Evolutionary conservation across 2,113 vertebrate genomes (phyloP).

Genomic region (Isichthys henryi): DNA sequence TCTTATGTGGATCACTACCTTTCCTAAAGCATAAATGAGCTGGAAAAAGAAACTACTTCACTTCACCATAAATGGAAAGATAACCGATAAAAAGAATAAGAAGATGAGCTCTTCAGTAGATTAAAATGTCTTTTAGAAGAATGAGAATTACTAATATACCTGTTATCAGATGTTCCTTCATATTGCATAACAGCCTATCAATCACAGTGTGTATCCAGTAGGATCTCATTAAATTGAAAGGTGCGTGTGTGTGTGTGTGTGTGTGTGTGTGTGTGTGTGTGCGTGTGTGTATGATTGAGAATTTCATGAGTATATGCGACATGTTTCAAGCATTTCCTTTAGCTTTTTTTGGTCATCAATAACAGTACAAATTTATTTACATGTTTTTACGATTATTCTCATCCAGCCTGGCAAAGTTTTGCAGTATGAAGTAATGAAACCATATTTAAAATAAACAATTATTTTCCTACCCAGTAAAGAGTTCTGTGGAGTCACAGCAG

Average conservation of each 20-base stretch:
- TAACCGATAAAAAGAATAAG: conserved; percentile 19
- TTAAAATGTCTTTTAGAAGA: conserved; percentile 9
- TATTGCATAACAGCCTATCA: conserved; percentile 10
- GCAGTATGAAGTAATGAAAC: neutral
- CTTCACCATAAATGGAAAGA: conserved; percentile 19
- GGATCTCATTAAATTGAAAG: conserved; percentile 13
- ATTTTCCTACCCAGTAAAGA: conserved; percentile 19
- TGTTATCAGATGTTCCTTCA: conserved; percentile 11
- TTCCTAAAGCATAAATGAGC: neutral
- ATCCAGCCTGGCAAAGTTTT: conserved; percentile 10
- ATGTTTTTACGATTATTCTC: neutral
- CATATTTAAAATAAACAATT: neutral
- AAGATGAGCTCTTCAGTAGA: conserved; percentile 10
- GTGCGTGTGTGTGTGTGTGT: neutral
- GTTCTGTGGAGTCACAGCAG: conserved; percentile 24
- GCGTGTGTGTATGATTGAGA: neutral
- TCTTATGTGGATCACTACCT: neutral
- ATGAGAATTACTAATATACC: conserved; percentile 9
- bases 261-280: neutral
- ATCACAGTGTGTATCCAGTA: neutral
- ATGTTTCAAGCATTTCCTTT: neutral
- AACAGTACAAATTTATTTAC: neutral
- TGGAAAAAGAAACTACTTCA: conserved; percentile 12
- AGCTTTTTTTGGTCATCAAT: neutral
- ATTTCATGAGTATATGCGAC: neutral